phyloP scores from a whole-genome alignment of 2,888 invertebrate species.

The Thelaira solivaga region DNA sequence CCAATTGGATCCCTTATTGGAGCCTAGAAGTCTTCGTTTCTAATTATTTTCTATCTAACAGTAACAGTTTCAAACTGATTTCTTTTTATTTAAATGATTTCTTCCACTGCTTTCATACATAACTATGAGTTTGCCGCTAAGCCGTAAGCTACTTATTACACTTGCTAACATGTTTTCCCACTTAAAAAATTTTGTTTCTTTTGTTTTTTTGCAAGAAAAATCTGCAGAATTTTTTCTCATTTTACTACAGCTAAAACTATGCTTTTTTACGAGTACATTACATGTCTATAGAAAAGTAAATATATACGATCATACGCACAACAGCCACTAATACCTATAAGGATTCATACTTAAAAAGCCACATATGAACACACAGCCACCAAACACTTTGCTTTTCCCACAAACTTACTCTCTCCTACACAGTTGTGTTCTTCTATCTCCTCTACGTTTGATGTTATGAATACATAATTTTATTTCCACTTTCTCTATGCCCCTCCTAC shows the following conservation, averaged over 20 bases:
- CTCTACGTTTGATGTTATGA: constrained; percentile 50
- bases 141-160: constrained; percentile 53
- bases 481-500: not conserved
- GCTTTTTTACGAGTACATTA: constrained; percentile 7
- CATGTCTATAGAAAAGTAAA: constrained; percentile 17
- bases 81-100: not conserved
- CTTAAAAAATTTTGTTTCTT: too few species aligned
- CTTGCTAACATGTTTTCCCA: constrained; percentile 57
- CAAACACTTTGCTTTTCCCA: not conserved
- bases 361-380: not conserved
- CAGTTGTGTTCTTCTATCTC: not conserved
- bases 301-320: not conserved
- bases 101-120: not conserved
- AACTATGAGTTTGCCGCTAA: constrained; percentile 24
- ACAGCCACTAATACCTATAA: not conserved
- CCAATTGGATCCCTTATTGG: too few species aligned
- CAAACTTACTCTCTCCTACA: not conserved
- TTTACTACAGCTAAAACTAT: not conserved
- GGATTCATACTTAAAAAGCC: not conserved
- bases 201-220: constrained; percentile 13
- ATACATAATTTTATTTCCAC: constrained; percentile 44
- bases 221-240: constrained; percentile 15
- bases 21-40: too few species aligned
- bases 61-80: too few species aligned
- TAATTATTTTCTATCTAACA: too few species aligned